Percentiles rank a stretch among this genome's conserved stretches.
Evolutionary conservation across 2,888 invertebrate species (phyloP).

Genomic region (Lacanobia wlatinum): DNA sequence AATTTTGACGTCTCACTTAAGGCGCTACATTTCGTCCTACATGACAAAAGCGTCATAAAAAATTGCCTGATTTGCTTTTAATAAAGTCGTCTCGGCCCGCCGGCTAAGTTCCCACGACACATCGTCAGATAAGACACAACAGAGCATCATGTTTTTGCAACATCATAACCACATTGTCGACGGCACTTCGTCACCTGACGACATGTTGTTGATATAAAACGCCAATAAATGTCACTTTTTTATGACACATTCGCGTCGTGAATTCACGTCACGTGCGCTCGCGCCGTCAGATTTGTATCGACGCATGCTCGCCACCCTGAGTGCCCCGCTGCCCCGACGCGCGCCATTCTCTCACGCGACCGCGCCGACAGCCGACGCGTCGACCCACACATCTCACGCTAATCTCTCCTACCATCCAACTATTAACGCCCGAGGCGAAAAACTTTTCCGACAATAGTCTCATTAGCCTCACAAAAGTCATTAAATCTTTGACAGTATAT

Average conservation of each 20-base stretch:
- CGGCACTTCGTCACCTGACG: constrained; percentile 83
- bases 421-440: constrained; percentile 80
- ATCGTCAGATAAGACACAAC: constrained; percentile 79
- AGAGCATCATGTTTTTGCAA: constrained; percentile 84
- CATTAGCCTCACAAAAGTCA: constrained; percentile 88
- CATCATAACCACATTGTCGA: constrained; percentile 84
- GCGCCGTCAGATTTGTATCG: constrained; percentile 86
- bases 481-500: constrained; percentile 85
- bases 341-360: constrained; percentile 85
- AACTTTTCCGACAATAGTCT: constrained; percentile 85
- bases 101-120: constrained; percentile 82
- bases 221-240: constrained; percentile 91
- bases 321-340: constrained; percentile 75
- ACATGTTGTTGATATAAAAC: constrained; percentile 89
- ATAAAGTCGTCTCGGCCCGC: constrained; percentile 77
- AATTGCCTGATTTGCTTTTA: constrained; percentile 66
- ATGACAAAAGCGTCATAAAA: constrained; percentile 58
- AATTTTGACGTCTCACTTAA: constrained; percentile 60
- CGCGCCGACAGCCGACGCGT: constrained; percentile 68
- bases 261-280: constrained; percentile 88
- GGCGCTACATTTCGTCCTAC: constrained; percentile 48
- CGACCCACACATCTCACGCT: constrained; percentile 72
- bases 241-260: constrained; percentile 84
- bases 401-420: constrained; percentile 81
- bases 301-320: constrained; percentile 82